Evolutionary conservation across 2,888 invertebrate species (phyloP).

Genomic region (Tenthredo distinguenda): DNA sequence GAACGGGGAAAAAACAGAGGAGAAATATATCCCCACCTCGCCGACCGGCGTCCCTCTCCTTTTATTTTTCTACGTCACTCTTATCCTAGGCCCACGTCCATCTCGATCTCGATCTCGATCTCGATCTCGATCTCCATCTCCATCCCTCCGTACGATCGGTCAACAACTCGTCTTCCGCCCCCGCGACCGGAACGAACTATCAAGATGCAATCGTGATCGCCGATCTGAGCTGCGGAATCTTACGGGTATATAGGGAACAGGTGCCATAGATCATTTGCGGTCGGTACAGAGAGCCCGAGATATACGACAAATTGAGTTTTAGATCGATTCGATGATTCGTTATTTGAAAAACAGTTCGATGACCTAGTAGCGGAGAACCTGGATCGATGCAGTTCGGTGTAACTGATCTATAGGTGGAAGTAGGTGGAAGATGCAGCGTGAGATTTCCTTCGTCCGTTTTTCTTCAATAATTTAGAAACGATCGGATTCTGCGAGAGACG

Average conservation of each 20-base stretch:
- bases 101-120: not conserved
- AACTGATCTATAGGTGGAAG: not conserved
- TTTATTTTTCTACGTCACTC: constrained; percentile 13
- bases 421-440: not conserved
- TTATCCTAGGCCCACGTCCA: not conserved
- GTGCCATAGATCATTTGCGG: constrained; percentile 20
- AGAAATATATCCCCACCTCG: not conserved
- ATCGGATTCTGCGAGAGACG: not conserved
- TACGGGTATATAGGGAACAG: not conserved
- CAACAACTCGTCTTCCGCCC: constrained; percentile 11
- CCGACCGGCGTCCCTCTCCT: not conserved
- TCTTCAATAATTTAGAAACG: not conserved
- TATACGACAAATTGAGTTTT: constrained; percentile 30
- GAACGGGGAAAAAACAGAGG: not conserved
- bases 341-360: not conserved
- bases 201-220: constrained; percentile 14
- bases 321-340: constrained; percentile 10
- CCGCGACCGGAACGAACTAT: constrained; percentile 14
- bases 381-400: not conserved
- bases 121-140: not conserved
- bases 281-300: not conserved
- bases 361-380: not conserved
- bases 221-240: constrained; percentile 2
- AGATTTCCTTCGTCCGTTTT: not conserved
- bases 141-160: not conserved